These are phyloP conservation scores for Perca schrenkii DNA, from an alignment of 2,113 vertebrate genomes.

Conservation along the genomic window DNA sequence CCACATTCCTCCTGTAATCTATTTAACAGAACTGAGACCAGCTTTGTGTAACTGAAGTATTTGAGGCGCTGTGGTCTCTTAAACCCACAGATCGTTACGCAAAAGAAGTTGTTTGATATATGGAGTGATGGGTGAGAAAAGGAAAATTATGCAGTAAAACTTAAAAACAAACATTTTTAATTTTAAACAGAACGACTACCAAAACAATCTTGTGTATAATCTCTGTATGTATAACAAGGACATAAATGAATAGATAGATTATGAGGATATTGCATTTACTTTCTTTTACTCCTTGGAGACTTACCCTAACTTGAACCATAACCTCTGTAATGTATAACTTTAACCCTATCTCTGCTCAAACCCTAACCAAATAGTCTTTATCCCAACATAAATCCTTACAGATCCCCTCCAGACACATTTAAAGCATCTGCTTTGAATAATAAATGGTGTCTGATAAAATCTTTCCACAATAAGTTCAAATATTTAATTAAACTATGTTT, in stretches of 20 bases:
- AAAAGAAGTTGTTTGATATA: not conserved
- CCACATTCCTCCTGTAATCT: conserved; percentile 58
- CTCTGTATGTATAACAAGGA: not conserved
- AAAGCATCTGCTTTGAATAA: not conserved
- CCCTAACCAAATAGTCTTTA: not conserved
- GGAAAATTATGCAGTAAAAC: not conserved
- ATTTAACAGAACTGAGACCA: conserved; percentile 47
- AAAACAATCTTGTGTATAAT: not conserved
- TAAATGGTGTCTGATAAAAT: not conserved
- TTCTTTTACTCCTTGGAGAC: not conserved
- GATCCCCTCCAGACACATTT: not conserved
- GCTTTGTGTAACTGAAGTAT: conserved; percentile 7
- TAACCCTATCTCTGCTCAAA: not conserved
- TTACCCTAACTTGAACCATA: not conserved
- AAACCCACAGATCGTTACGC: not conserved
- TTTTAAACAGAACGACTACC: not conserved
- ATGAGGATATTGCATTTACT: not conserved
- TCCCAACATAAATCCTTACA: not conserved
- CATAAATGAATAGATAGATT: not conserved
- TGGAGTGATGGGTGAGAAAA: not conserved
- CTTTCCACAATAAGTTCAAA: not conserved
- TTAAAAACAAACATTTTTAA: not conserved
- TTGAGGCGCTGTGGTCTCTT: not conserved
- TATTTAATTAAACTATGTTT: no score
- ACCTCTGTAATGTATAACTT: not conserved